Base-by-base conservation (phyloP, 1,140 invertebrate species). In the Anastrepha ludens region DNA sequence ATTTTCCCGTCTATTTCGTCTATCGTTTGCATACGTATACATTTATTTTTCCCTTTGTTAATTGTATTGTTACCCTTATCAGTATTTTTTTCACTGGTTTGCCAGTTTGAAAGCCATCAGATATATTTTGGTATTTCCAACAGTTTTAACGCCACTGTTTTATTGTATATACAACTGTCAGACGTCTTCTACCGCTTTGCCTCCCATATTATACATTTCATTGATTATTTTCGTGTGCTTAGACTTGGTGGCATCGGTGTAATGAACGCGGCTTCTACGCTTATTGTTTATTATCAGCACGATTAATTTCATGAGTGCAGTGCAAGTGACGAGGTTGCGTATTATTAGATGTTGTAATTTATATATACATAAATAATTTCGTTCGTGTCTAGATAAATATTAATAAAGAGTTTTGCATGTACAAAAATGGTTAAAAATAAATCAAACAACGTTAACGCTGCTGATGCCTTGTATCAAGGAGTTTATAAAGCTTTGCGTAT, bases 401-500 rank as follows among this genome's bases (percentile, higher is more conserved):
- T 55, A 11, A 55, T 55, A 8, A 55, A 47, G 17, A 44, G 17
- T 44, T 44, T 74, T 41, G 11, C 29, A 29, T 29, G 67, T 15
- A 11, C 41, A 44, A 81, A 55, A 81, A 81, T 81, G 74, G 74
- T 81, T 11, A 55, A 50, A 55, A 20, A 29, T 20, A 81, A 81
- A 50, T 55, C 74, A 5, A 41, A 55, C 9, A 39, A 29, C 15
- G 55, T 60, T 58, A 50, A 86, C 29, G 58, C 88, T 39, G 88
- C 88, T 88, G 90, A 91, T 91, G 93, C 94, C 88, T 90, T 89
- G 90, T 93, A 90, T 89, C 88, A 86, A 44, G 91, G 91, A 58
- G 87, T 91, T 87, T 93, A 90, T 87, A 90, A 90, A 47, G 88
- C 91, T 3, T 87, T 95, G 89, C 94, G 94, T 89, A 93, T 94